Conservation (phyloP, 1,140 invertebrate species). For the Habropoda laboriosa region DNA sequence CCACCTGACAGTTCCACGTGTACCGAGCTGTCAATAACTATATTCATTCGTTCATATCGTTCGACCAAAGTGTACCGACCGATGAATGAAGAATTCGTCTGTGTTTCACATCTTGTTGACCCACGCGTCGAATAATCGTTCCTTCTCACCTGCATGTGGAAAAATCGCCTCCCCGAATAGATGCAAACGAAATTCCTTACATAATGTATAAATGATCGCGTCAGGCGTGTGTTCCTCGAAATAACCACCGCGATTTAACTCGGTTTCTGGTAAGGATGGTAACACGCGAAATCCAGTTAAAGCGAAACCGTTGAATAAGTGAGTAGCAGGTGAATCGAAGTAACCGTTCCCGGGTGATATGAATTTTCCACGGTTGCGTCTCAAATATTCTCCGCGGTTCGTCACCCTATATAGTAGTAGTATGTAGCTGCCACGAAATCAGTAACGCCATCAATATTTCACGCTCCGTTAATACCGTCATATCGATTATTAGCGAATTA, state of each 20-base stretch:
- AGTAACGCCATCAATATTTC: slow-evolving; percentile 68
- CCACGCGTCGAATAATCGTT: too few relatives aligned
- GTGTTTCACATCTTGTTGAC: too few relatives aligned
- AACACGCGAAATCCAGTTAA: neutral
- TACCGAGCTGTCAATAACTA: neutral
- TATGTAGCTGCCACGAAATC: slow-evolving; percentile 56
- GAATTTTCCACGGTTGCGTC: neutral
- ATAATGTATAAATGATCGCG: too few relatives aligned
- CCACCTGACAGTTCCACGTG: neutral
- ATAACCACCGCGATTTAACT: too few relatives aligned
- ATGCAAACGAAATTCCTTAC: too few relatives aligned
- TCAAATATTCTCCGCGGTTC: slow-evolving; percentile 20
- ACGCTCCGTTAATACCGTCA: slow-evolving; percentile 68
- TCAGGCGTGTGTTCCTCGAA: too few relatives aligned
- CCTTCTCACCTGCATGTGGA: too few relatives aligned
- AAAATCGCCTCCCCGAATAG: too few relatives aligned
- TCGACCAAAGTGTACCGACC: too few relatives aligned
- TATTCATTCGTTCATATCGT: neutral
- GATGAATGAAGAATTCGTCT: too few relatives aligned
- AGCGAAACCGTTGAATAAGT: neutral
- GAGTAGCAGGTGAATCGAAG: neutral
- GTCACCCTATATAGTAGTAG: too few relatives aligned
- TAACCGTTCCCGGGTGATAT: neutral
- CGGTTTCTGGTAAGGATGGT: too few relatives aligned
- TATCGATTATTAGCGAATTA: slow-evolving; percentile 73